A percentile compares a stretch with the other conserved stretches of the same genome.
These are phyloP conservation scores for Gobio gobio DNA, from an alignment of 2,113 vertebrate species.

Conservation along the genomic window DNA sequence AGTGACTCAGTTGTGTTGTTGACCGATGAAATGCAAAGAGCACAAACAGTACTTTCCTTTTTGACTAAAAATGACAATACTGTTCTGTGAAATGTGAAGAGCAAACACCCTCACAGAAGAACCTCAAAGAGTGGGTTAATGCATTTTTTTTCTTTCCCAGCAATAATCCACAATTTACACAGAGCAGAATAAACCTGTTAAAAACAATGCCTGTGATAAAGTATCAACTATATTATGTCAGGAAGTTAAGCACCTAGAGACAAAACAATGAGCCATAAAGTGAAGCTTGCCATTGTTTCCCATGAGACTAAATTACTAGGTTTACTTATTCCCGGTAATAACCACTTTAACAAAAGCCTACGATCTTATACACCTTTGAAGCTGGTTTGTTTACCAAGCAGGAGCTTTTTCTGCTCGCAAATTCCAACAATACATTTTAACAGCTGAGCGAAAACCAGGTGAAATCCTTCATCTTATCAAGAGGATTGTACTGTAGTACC, in stretches of 20 bases:
- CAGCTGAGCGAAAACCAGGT: conserved; percentile 46
- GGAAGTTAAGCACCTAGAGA: conserved; percentile 38
- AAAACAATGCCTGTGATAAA: conserved; percentile 24
- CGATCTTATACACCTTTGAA: conserved; percentile 36
- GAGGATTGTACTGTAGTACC: conserved; percentile 81
- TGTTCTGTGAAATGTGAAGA: not conserved
- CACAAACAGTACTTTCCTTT: not conserved
- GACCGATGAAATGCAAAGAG: not conserved
- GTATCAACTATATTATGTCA: conserved; percentile 34
- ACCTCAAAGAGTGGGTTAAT: conserved; percentile 4
- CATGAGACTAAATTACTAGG: conserved; percentile 33
- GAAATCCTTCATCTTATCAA: conserved; percentile 75
- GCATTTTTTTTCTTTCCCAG: not conserved
- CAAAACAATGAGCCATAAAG: conserved; percentile 30
- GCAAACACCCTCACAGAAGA: not conserved
- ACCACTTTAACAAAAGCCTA: conserved; percentile 7
- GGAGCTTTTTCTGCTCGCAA: not conserved
- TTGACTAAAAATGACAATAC: not conserved
- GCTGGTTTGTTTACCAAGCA: conserved; percentile 25
- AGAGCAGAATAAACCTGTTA: conserved; percentile 14
- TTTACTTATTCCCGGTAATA: conserved; percentile 38
- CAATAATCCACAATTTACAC: conserved; percentile 5
- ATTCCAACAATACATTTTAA: conserved; percentile 10
- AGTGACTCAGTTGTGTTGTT: not conserved
- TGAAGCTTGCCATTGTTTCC: conserved; percentile 32